A percentile compares a stretch with the other conserved stretches of the same genome.
phyloP scores from a whole-genome alignment of 2,888 invertebrate genomes.

The Cyclophora albipunctata region DNA sequence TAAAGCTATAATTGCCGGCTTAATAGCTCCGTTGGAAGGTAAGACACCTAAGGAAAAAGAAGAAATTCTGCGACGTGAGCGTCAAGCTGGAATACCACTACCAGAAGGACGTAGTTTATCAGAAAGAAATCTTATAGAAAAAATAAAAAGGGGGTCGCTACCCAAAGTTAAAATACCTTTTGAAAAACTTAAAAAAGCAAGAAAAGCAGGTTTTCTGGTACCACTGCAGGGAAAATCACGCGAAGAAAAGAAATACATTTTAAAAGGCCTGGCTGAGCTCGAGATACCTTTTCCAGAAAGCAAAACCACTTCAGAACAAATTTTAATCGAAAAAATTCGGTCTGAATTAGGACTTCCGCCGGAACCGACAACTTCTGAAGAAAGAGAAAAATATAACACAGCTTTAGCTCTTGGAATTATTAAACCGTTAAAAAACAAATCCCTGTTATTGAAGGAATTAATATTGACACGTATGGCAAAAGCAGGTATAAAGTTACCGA shows the following conservation, averaged over 20 bases:
- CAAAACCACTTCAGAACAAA: conserved; percentile 12
- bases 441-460: conserved; percentile 23
- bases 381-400: conserved; percentile 7
- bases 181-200: conserved; percentile 16
- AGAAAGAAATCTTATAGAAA: conserved; percentile 3
- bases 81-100: conserved; percentile 19
- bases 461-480: conserved; percentile 21
- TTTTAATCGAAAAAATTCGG: conserved; percentile 1
- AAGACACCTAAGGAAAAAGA: conserved; percentile 20
- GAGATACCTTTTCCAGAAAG: conserved; percentile 18
- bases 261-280: conserved; percentile 18
- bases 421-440: conserved; percentile 27
- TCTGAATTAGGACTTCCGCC: conserved; percentile 15
- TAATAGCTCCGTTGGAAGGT: conserved; percentile 27
- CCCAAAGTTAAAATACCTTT: conserved; percentile 5
- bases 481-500: conserved; percentile 24
- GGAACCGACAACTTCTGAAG: conserved; percentile 10
- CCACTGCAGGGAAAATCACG: conserved; percentile 23
- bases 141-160: not conserved
- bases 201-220: conserved; percentile 23
- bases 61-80: conserved; percentile 16
- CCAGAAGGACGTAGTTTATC: conserved; percentile 15
- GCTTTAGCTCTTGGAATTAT: conserved; percentile 20
- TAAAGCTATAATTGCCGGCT: conserved; percentile 23
- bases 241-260: conserved; percentile 23